Conservation (phyloP, 2,113 vertebrate genomes). For the Hassar affinis region DNA sequence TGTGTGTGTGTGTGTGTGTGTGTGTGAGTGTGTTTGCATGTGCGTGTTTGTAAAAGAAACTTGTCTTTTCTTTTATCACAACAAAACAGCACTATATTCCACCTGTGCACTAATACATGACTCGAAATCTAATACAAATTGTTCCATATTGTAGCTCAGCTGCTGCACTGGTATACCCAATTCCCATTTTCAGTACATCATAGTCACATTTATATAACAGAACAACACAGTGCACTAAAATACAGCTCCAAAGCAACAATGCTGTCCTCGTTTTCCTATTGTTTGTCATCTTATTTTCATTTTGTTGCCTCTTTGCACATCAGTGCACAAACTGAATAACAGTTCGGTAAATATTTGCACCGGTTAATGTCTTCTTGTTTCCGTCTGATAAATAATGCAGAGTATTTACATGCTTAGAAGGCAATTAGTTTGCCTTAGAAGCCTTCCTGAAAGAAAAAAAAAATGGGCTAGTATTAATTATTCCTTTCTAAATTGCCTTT, state of each 20-base stretch:
- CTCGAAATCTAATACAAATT: not conserved
- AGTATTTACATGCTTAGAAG: constrained; percentile 46
- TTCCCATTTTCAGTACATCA: not conserved
- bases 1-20: constrained; percentile 7
- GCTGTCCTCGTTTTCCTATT: not conserved
- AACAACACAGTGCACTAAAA: not conserved
- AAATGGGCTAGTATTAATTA: constrained; percentile 33
- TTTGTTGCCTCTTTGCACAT: constrained; percentile 20
- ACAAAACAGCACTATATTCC: not conserved
- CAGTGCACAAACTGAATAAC: constrained; percentile 26
- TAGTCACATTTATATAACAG: not conserved
- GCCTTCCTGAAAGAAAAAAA: not conserved
- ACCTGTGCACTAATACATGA: not conserved
- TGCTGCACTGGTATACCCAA: not conserved
- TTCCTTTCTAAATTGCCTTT: constrained; percentile 22
- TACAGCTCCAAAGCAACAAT: not conserved
- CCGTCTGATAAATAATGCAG: constrained; percentile 54
- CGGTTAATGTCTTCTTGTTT: constrained; percentile 46
- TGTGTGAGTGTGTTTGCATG: constrained; percentile 15
- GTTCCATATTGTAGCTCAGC: not conserved
- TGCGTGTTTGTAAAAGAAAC: not conserved
- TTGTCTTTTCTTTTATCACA: not conserved
- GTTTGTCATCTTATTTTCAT: not conserved
- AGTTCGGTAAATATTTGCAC: constrained; percentile 44
- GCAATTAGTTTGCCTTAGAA: constrained; percentile 48